These are phyloP conservation scores for Cassiopea andromeda DNA, from an alignment of 30 jellyfish, hydroid and myxozoan genomes.

Conservation along the genomic window DNA sequence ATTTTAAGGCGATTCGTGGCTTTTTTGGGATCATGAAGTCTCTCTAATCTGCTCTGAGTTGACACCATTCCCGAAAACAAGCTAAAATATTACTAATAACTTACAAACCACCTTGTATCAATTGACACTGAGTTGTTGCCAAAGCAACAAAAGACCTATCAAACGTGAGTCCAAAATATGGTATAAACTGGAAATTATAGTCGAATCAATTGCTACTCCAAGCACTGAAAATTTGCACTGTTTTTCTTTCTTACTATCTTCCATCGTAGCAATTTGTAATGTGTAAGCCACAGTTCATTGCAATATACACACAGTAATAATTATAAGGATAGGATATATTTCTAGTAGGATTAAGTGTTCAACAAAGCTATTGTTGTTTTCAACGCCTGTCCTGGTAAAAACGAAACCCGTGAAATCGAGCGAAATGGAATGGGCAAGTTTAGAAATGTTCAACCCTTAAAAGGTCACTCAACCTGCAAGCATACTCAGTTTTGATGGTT, in stretches of 20 bases:
- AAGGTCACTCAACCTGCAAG: no score
- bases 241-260: not conserved
- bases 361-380: not conserved
- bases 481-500: no score
- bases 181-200: not conserved
- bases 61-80: slow-evolving; percentile 49
- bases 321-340: no score
- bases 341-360: not conserved
- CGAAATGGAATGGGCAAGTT: no score
- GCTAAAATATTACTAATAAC: slow-evolving; percentile 5
- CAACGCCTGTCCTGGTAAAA: not conserved
- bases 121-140: slow-evolving; percentile 30
- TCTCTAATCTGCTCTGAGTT: slow-evolving; percentile 56
- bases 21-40: slow-evolving; percentile 57
- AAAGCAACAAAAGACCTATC: not conserved
- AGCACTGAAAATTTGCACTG: not conserved
- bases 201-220: not conserved
- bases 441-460: no score
- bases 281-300: no score
- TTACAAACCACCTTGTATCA: slow-evolving; percentile 40
- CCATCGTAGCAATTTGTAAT: no score
- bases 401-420: not conserved
- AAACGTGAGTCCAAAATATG: not conserved
- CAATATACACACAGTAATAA: no score
- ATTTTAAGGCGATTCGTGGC: slow-evolving; percentile 65